A percentile compares a stretch with the other conserved stretches of the same genome.
Evolutionary conservation across 2,113 vertebrate species (phyloP).

Genomic region (Cinclus mexicanus): DNA sequence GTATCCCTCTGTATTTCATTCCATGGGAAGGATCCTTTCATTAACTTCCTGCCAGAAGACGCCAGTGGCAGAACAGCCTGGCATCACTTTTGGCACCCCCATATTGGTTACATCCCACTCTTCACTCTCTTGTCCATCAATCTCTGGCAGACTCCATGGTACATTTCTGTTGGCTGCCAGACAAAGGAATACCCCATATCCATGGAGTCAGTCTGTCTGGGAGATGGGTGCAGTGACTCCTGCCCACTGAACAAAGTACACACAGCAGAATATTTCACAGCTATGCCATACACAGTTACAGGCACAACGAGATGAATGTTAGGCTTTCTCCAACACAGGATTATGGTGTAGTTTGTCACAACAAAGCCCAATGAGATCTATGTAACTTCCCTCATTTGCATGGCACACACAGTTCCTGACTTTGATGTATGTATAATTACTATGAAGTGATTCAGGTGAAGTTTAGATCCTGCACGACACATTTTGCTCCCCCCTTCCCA

Average conservation of each 20-base stretch:
- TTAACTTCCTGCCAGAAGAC: not conserved
- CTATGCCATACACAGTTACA: not conserved
- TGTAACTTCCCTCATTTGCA: accelerated
- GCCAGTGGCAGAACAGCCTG: not conserved
- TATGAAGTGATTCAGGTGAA: not conserved
- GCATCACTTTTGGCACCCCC: not conserved
- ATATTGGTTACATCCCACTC: not conserved
- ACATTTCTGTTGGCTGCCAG: not conserved
- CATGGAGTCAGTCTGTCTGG: not conserved
- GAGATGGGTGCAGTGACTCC: not conserved
- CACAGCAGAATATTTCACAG: not conserved
- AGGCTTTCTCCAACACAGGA: not conserved
- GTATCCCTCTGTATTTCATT: not conserved
- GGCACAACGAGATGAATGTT: not conserved
- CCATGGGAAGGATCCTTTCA: not conserved
- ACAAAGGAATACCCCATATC: not conserved
- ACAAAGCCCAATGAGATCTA: not conserved
- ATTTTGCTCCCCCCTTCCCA: not conserved
- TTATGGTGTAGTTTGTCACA: not conserved
- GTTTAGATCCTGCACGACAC: not conserved
- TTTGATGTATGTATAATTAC: not conserved
- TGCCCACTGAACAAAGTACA: not conserved
- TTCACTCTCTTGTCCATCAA: accelerated
- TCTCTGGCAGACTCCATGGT: not conserved
- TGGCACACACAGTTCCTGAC: not conserved